phyloP scores from a whole-genome alignment of 2,113 vertebrate genomes.

The Polypterus senegalus region DNA sequence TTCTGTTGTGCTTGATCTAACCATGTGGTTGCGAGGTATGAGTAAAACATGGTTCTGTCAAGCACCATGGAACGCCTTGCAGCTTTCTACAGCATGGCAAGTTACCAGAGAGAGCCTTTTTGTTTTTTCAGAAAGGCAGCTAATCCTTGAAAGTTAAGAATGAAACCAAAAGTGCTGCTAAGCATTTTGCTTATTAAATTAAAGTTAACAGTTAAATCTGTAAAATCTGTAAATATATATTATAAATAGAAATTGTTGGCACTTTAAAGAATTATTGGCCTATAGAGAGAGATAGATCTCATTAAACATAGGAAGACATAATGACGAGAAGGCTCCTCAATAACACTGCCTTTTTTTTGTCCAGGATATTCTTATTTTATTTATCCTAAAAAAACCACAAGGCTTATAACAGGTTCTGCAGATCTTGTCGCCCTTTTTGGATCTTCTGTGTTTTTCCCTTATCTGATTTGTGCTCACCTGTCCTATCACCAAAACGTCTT shows the following conservation, averaged over 20 bases:
- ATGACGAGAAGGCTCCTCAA: constrained; percentile 20
- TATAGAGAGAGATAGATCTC: no score
- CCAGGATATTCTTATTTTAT: constrained; percentile 48
- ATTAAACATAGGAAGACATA: not conserved
- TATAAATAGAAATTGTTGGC: no score
- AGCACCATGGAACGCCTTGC: constrained; percentile 99
- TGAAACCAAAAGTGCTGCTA: no score
- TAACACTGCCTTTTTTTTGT: constrained; percentile 45
- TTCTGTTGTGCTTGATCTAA: constrained; percentile 99
- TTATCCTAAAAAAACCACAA: constrained; percentile 43
- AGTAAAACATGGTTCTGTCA: constrained; percentile 99
- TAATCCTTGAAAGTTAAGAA: no score
- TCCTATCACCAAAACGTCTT: no score
- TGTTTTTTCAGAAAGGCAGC: constrained; percentile 7
- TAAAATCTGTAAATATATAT: no score
- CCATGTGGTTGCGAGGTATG: constrained; percentile 98
- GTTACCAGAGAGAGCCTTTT: constrained; percentile 50
- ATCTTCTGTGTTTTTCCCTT: no score
- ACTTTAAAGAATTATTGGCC: no score
- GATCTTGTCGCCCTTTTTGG: constrained; percentile 40
- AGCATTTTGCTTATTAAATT: no score
- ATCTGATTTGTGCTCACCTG: no score
- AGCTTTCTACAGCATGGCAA: constrained; percentile 92
- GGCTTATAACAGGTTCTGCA: constrained; percentile 45
- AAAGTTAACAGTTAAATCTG: no score